phyloP scores from a whole-genome alignment of 2,888 invertebrate species.

The Xanthorhoe designata region DNA sequence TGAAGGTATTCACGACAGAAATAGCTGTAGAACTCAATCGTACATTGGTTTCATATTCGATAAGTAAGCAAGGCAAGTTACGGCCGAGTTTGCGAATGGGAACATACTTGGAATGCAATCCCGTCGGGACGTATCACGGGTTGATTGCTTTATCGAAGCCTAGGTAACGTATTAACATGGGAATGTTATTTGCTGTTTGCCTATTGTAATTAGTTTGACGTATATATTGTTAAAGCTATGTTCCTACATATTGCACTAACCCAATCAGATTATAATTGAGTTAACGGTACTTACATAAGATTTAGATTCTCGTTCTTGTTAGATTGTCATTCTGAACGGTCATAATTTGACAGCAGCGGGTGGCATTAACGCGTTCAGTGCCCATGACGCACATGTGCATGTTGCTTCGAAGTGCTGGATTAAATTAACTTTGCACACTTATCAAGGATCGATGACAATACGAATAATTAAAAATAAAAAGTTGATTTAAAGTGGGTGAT shows the following conservation, averaged over 20 bases:
- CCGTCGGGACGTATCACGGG: slow-evolving; percentile 36
- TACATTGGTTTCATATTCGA: slow-evolving; percentile 23
- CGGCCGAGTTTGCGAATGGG: slow-evolving; percentile 23
- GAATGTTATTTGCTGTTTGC: slow-evolving; percentile 24
- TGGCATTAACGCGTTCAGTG: too few relatives aligned
- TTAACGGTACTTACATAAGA: too few relatives aligned
- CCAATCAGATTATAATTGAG: background rate
- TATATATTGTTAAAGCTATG: slow-evolving; percentile 2
- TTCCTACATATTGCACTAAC: background rate
- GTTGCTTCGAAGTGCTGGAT: too few relatives aligned
- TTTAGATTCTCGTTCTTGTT: too few relatives aligned
- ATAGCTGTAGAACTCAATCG: slow-evolving; percentile 2
- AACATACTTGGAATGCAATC: slow-evolving; percentile 35
- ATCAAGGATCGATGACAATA: too few relatives aligned
- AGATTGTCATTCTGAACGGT: too few relatives aligned
- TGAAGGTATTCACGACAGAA: background rate
- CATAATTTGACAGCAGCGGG: too few relatives aligned
- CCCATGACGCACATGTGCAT: too few relatives aligned
- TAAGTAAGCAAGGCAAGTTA: slow-evolving; percentile 25
- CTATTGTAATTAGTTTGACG: slow-evolving; percentile 15
- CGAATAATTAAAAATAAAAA: too few relatives aligned
- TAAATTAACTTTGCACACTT: too few relatives aligned
- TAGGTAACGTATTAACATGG: slow-evolving; percentile 39
- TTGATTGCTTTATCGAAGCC: slow-evolving; percentile 44
- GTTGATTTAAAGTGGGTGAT: too few relatives aligned